phyloP scores from a whole-genome alignment of 2,888 invertebrate genomes.

The Endotricha flammealis region DNA sequence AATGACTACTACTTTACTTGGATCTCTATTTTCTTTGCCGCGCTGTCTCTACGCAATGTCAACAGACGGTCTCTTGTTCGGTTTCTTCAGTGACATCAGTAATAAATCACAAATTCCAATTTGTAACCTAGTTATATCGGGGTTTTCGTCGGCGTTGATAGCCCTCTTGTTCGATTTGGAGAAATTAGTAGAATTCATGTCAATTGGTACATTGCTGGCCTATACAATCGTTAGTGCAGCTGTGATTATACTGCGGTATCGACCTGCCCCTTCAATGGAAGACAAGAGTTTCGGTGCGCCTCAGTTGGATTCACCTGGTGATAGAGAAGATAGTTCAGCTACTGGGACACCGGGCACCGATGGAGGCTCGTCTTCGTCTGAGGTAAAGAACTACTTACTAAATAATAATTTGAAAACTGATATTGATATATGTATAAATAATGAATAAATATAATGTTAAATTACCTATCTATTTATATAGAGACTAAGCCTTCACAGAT shows the following conservation, averaged over 20 bases:
- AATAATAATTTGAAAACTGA: too few species aligned
- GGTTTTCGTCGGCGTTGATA: slow-evolving; percentile 85
- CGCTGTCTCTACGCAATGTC: slow-evolving; percentile 95
- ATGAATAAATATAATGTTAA: too few species aligned
- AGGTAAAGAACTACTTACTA: slow-evolving; percentile 45
- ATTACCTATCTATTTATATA: too few species aligned
- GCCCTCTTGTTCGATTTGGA: slow-evolving; percentile 92
- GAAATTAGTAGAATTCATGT: slow-evolving; percentile 96
- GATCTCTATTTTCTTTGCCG: slow-evolving; percentile 91
- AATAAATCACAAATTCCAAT: slow-evolving; percentile 89
- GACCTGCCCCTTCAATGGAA: slow-evolving; percentile 76
- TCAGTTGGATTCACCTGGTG: slow-evolving; percentile 74
- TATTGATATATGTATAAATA: too few species aligned
- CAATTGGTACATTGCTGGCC: slow-evolving; percentile 91
- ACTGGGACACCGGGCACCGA: slow-evolving; percentile 80
- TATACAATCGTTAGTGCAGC: slow-evolving; percentile 95
- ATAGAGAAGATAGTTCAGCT: slow-evolving; percentile 79
- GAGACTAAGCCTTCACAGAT: too few species aligned
- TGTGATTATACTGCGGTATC: slow-evolving; percentile 90
- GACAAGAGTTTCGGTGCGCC: slow-evolving; percentile 66
- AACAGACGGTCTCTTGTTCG: slow-evolving; percentile 90
- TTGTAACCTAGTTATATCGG: slow-evolving; percentile 86
- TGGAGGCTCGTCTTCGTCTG: slow-evolving; percentile 77
- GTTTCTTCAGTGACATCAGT: slow-evolving; percentile 86
- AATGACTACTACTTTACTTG: slow-evolving; percentile 93